phyloP scores from a whole-genome alignment of 92 coral and sea anemone species.

The Virgularia gustaviana region DNA sequence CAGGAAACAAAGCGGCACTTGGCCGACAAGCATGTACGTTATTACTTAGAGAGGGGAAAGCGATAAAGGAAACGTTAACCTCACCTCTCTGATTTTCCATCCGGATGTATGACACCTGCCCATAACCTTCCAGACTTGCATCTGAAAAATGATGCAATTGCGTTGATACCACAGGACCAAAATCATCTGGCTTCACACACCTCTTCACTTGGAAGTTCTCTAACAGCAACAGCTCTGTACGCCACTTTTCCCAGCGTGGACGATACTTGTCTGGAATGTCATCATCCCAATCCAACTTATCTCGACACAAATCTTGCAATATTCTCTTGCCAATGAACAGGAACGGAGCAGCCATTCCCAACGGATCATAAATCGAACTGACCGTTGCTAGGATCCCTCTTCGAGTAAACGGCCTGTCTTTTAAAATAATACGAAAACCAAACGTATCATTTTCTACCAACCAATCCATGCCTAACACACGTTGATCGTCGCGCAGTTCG shows the following conservation, averaged over 20 bases:
- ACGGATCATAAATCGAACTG: slow-evolving; percentile 10
- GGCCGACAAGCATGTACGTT: no score
- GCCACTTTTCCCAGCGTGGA: not conserved
- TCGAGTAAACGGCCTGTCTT: slow-evolving; percentile 37
- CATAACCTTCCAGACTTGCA: slow-evolving; percentile 1
- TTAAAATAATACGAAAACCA: slow-evolving; percentile 36
- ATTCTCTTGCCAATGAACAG: slow-evolving; percentile 43
- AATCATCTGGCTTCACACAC: slow-evolving; percentile 1
- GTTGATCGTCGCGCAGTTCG: slow-evolving; percentile 33
- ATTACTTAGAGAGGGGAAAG: no score
- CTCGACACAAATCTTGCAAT: slow-evolving; percentile 37
- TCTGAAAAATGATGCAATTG: slow-evolving; percentile 15
- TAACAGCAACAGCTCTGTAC: not conserved
- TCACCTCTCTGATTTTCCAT: not conserved
- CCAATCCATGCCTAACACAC: slow-evolving; percentile 49
- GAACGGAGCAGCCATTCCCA: slow-evolving; percentile 39
- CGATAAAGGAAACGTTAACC: no score
- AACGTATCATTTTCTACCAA: slow-evolving; percentile 42
- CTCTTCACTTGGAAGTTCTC: not conserved
- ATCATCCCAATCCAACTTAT: slow-evolving; percentile 1
- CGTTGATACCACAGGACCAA: not conserved
- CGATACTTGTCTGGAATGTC: not conserved
- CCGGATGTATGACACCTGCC: not conserved
- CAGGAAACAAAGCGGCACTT: no score
- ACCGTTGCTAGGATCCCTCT: slow-evolving; percentile 2